Conservation (phyloP, 2,113 vertebrate species). For the Tautogolabrus adspersus region DNA sequence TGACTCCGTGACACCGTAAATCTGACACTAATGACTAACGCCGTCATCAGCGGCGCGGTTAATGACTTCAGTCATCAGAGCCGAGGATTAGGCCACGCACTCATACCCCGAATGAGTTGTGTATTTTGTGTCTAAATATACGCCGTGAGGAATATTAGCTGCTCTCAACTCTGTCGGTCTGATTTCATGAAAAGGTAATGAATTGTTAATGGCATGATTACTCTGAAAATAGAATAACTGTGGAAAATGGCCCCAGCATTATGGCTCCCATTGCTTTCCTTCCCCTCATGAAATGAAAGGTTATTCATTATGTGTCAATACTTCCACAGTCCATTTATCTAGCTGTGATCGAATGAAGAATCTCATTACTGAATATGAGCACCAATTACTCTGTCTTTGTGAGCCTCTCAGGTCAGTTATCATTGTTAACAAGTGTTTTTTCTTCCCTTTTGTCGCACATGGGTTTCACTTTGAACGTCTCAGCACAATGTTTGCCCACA, state of each 20-base stretch:
- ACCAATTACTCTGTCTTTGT: conserved; percentile 44
- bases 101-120: conserved; percentile 39
- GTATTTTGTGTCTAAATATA: conserved; percentile 60
- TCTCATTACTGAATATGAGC: conserved; percentile 56
- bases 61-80: conserved; percentile 63
- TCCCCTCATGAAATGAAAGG: conserved; percentile 47
- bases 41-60: conserved; percentile 41
- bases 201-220: conserved; percentile 71
- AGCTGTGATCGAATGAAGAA: conserved; percentile 55
- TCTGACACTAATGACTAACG: conserved; percentile 51
- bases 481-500: conserved; percentile 8
- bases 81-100: conserved; percentile 45
- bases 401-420: conserved; percentile 33
- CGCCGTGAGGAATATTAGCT: conserved; percentile 57
- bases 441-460: conserved; percentile 3
- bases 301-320: conserved; percentile 67
- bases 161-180: conserved; percentile 46
- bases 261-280: conserved; percentile 46
- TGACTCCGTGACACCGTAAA: conserved; percentile 66
- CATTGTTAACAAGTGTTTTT: conserved; percentile 36
- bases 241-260: conserved; percentile 56
- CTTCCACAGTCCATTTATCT: conserved; percentile 55
- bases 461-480: conserved; percentile 25
- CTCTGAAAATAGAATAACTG: conserved; percentile 61
- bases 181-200: conserved; percentile 71